Percentiles rank a stretch among this genome's conserved stretches.
Conservation (phyloP, 1,140 invertebrate species). For the Lamellibrachia luymesi region DNA sequence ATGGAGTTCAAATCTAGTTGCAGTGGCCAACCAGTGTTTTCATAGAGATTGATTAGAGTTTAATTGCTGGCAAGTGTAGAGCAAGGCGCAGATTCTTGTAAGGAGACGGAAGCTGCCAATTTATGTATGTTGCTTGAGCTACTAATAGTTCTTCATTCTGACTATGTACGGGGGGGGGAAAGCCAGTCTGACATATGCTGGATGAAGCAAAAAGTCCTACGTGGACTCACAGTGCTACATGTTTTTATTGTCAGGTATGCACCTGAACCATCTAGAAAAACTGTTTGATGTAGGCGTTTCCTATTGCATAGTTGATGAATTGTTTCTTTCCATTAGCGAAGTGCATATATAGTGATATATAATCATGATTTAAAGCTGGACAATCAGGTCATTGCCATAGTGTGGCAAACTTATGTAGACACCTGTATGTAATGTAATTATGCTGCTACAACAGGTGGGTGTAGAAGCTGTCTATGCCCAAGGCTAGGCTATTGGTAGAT, state of each 20-base stretch:
- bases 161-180: neutral
- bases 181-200: neutral
- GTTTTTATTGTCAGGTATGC: neutral
- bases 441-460: neutral
- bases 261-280: neutral
- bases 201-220: neutral
- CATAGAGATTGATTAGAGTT: neutral
- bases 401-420: neutral
- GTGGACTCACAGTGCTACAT: neutral
- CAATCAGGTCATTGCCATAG: neutral
- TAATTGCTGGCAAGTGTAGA: neutral
- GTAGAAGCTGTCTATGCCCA: neutral
- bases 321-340: neutral
- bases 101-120: neutral
- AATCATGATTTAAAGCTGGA: neutral
- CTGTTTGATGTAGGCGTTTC: neutral
- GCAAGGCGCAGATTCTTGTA: neutral
- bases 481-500: neutral
- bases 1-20: neutral
- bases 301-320: neutral
- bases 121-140: neutral
- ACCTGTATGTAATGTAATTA: neutral
- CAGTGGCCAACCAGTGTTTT: neutral
- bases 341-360: neutral
- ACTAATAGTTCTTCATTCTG: neutral